Evolutionary conservation across 2,797 vertebrate species (phyloP).

Genomic region (Cirrhinus mrigala): DNA sequence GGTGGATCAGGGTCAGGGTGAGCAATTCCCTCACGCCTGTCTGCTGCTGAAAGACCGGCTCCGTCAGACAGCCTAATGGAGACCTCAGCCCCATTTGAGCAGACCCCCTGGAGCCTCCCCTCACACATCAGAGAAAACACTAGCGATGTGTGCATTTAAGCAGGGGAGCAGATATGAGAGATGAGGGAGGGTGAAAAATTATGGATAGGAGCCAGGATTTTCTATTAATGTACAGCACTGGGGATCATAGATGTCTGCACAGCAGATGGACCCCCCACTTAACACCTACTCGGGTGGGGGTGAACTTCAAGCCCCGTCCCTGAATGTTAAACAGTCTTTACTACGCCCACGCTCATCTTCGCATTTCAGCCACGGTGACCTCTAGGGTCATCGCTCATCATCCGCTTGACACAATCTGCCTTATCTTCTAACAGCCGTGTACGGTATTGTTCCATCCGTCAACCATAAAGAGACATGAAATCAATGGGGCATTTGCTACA

Average conservation of each 20-base stretch:
- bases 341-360: conserved; percentile 13
- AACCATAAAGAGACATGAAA: conserved; percentile 56
- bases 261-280: conserved; percentile 64
- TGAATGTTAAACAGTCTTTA: conserved; percentile 54
- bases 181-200: conserved; percentile 26
- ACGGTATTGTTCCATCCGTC: conserved; percentile 30
- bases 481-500: conserved; percentile 59
- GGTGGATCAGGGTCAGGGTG: conserved; percentile 45
- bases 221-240: conserved; percentile 57
- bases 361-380: conserved; percentile 35
- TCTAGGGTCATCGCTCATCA: conserved; percentile 45
- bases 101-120: conserved; percentile 56
- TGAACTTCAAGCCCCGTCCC: conserved; percentile 8
- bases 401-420: conserved; percentile 53
- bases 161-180: conserved; percentile 27
- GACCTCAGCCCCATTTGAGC: conserved; percentile 68
- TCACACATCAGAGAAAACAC: conserved; percentile 26
- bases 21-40: conserved; percentile 62
- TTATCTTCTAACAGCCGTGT: conserved; percentile 54
- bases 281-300: conserved; percentile 32
- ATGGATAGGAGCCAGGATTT: conserved; percentile 52
- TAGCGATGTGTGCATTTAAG: conserved; percentile 36
- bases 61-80: conserved; percentile 71
- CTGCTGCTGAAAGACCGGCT: conserved; percentile 53
- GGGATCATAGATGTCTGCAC: conserved; percentile 52